phyloP scores from a whole-genome alignment of 2,888 invertebrate genomes.

The Dascillus cervinus region DNA sequence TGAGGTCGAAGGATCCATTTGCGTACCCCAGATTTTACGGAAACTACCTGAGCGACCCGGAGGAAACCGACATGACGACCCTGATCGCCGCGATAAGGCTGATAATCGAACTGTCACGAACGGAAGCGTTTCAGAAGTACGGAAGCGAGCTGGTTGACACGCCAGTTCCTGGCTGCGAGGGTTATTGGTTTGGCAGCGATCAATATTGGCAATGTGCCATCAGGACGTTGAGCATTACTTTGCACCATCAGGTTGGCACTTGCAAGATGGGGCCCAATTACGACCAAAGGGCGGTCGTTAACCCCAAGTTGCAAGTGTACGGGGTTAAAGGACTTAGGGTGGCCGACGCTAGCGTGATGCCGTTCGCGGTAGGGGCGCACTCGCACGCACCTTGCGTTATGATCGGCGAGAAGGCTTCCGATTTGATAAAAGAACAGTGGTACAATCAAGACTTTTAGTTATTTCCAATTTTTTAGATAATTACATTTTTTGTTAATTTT shows the following conservation, averaged over 20 bases:
- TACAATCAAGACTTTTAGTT: no score
- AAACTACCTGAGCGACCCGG: slow-evolving; percentile 47
- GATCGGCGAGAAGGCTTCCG: slow-evolving; percentile 66
- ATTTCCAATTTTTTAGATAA: no score
- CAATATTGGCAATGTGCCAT: slow-evolving; percentile 62
- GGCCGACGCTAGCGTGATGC: slow-evolving; percentile 63
- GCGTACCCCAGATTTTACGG: slow-evolving; percentile 54
- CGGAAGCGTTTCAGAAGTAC: slow-evolving; percentile 47
- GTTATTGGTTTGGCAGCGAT: slow-evolving; percentile 49
- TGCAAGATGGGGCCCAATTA: slow-evolving; percentile 58
- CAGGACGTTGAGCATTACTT: slow-evolving; percentile 51
- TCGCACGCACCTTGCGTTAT: slow-evolving; percentile 61
- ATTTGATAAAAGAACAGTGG: slow-evolving; percentile 47
- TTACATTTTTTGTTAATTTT: no score
- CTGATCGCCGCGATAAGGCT: slow-evolving; percentile 49
- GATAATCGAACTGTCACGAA: slow-evolving; percentile 42
- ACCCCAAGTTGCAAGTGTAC: slow-evolving; percentile 43
- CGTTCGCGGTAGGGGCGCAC: slow-evolving; percentile 56
- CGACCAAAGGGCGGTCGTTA: slow-evolving; percentile 41
- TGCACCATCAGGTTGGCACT: slow-evolving; percentile 63
- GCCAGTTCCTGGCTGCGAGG: slow-evolving; percentile 49
- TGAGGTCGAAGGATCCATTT: slow-evolving; percentile 48
- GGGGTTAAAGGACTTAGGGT: slow-evolving; percentile 56
- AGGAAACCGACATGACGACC: slow-evolving; percentile 41
- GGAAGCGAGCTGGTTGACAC: slow-evolving; percentile 50